Conservation (phyloP, 2,797 vertebrate genomes). For the Ceyx erithaca region DNA sequence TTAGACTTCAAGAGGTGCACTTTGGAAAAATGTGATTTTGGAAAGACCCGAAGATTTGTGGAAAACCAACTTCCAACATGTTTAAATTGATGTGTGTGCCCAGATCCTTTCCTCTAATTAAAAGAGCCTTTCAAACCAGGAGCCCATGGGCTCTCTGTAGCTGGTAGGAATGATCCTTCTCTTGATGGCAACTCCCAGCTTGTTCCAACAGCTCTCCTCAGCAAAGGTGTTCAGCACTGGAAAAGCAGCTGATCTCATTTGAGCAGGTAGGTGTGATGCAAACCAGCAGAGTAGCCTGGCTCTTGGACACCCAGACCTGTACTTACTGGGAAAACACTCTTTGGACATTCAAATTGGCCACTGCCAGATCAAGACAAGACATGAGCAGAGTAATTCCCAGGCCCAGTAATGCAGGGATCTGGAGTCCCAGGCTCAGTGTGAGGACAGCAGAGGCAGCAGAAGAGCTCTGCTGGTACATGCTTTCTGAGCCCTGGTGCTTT, state of each 20-base stretch:
- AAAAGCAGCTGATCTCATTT: slow-evolving; percentile 23
- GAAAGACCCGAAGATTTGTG: background rate
- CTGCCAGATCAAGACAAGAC: background rate
- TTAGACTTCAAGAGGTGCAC: background rate
- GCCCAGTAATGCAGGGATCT: background rate
- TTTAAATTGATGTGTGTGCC: background rate
- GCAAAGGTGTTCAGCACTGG: background rate
- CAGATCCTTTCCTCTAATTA: background rate
- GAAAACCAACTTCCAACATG: background rate
- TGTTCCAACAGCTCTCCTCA: slow-evolving; percentile 2
- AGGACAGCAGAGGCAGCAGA: background rate
- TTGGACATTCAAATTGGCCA: background rate
- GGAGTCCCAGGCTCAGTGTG: background rate
- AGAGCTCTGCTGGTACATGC: background rate
- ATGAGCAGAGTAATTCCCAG: background rate
- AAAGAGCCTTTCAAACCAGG: background rate
- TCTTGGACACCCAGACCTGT: background rate
- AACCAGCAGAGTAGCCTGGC: background rate
- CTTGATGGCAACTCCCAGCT: background rate
- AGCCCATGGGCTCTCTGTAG: background rate
- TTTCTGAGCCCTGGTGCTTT: background rate
- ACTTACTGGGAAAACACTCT: background rate
- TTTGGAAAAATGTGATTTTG: background rate
- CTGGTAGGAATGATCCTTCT: background rate
- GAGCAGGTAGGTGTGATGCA: background rate